Evolutionary conservation across 1,140 invertebrate species (phyloP).

Genomic region (Drosophila insularis): DNA sequence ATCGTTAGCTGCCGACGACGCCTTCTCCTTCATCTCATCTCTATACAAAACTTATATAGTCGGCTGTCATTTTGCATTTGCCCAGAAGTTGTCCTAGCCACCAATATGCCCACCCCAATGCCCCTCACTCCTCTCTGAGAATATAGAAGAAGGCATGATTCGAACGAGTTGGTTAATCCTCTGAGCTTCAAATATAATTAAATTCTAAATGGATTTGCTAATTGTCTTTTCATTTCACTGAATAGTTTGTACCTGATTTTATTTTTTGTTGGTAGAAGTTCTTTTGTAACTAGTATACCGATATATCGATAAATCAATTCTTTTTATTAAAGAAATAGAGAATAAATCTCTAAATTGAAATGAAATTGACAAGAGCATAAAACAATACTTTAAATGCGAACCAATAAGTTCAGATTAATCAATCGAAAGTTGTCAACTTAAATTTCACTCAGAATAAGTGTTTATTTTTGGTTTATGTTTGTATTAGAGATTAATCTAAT

Average conservation of each 20-base stretch:
- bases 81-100: slow-evolving; percentile 41
- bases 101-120: neutral
- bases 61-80: slow-evolving; percentile 60
- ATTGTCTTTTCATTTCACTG: neutral
- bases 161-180: neutral
- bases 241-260: neutral
- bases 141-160: neutral
- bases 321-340: too few relatives aligned
- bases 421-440: too few relatives aligned
- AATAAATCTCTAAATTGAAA: too few relatives aligned
- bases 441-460: too few relatives aligned
- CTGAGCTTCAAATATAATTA: slow-evolving; percentile 8
- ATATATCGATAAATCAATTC: too few relatives aligned
- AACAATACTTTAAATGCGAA: too few relatives aligned
- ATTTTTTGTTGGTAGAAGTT: too few relatives aligned
- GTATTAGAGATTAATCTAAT: too few relatives aligned
- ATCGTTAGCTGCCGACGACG: slow-evolving; percentile 52
- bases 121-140: neutral
- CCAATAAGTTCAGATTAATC: too few relatives aligned
- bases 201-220: slow-evolving; percentile 14
- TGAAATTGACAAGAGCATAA: too few relatives aligned
- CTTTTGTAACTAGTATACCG: too few relatives aligned
- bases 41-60: slow-evolving; percentile 15
- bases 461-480: too few relatives aligned
- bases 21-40: slow-evolving; percentile 25